Percentiles rank a stretch among this genome's conserved stretches.
Evolutionary conservation across 2,888 invertebrate species (phyloP).

Genomic region (Melinaea marsaeus): DNA sequence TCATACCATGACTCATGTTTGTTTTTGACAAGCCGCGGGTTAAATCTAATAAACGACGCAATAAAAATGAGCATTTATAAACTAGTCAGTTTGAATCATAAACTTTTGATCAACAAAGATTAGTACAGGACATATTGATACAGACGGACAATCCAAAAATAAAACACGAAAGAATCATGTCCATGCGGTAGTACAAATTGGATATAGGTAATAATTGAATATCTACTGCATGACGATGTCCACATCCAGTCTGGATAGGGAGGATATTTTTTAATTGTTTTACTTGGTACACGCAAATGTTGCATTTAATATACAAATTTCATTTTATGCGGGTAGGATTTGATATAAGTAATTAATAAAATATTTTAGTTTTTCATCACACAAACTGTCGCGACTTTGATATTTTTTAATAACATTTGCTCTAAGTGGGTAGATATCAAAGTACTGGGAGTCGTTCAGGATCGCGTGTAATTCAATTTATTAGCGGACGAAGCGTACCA

Average conservation of each 20-base stretch:
- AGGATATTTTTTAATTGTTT: no score
- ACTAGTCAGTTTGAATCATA: constrained; percentile 11
- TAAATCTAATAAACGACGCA: constrained; percentile 13
- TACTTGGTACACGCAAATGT: no score
- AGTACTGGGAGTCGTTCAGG: constrained; percentile 45
- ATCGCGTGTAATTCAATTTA: constrained; percentile 58
- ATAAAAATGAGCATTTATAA: not conserved
- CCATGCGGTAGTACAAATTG: constrained; percentile 41
- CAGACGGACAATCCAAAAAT: no score
- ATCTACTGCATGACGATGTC: constrained; percentile 39
- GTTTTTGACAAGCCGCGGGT: constrained; percentile 18
- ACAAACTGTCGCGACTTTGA: not conserved
- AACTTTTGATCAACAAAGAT: no score
- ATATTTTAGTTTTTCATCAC: no score
- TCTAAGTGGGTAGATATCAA: constrained; percentile 50
- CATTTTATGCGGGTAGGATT: no score
- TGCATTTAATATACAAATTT: no score
- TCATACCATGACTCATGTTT: constrained; percentile 20
- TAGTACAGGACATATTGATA: no score
- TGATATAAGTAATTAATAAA: no score
- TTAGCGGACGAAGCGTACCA: constrained; percentile 39
- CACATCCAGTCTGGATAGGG: constrained; percentile 21
- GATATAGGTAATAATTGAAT: constrained; percentile 56
- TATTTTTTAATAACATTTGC: constrained; percentile 8
- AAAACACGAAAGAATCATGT: no score